A percentile compares a stretch with the other conserved stretches of the same genome.
Evolutionary conservation across 2,113 vertebrate genomes (phyloP).

Genomic region (Trogon melanurus): DNA sequence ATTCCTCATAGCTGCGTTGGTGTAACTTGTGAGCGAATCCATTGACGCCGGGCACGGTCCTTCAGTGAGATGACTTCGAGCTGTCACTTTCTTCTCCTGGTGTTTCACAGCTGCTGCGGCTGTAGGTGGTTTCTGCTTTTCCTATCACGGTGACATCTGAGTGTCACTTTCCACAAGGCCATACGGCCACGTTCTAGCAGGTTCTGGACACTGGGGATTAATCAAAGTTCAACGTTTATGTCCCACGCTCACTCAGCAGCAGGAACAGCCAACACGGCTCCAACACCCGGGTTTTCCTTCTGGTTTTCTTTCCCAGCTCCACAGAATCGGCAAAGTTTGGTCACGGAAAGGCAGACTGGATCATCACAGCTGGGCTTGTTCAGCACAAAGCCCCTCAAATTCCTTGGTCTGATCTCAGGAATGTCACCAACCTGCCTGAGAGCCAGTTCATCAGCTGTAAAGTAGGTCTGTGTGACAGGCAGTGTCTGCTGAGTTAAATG

Average conservation of each 20-base stretch:
- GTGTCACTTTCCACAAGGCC: constrained; percentile 20
- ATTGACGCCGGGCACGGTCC: neutral
- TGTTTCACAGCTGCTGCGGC: constrained; percentile 49
- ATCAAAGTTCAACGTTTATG: constrained; percentile 54
- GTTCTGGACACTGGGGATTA: constrained; percentile 43
- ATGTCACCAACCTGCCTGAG: neutral
- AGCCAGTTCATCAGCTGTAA: neutral
- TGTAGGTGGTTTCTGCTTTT: constrained; percentile 40
- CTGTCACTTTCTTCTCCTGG: constrained; percentile 5
- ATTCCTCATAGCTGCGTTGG: neutral
- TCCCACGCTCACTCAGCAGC: constrained; percentile 4
- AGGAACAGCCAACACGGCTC: neutral
- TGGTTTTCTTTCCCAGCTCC: neutral
- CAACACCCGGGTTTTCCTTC: neutral
- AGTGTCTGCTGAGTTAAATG: neutral
- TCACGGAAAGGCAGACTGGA: neutral
- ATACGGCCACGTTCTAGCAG: constrained; percentile 65
- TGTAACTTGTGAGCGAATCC: neutral
- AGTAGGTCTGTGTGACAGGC: neutral
- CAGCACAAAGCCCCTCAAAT: constrained; percentile 1
- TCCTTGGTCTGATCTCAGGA: neutral
- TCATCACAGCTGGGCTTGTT: constrained; percentile 15
- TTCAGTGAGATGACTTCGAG: neutral
- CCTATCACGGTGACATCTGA: constrained; percentile 29
- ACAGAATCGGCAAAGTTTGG: neutral